Conservation (phyloP, 2,888 invertebrate genomes). For the Euphydryas editha region DNA sequence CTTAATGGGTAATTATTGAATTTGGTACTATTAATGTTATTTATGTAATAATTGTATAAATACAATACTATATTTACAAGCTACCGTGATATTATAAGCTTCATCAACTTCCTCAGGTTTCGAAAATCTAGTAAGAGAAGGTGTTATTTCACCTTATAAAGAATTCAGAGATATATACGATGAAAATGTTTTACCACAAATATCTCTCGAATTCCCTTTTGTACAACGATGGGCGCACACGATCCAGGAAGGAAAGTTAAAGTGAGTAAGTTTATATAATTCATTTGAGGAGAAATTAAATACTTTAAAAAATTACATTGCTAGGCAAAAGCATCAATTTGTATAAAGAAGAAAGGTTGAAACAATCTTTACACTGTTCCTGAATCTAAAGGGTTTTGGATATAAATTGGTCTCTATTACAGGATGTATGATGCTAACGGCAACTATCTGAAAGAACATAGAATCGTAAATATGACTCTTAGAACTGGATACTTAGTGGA, state of each 20-base stretch:
- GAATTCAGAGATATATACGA: conserved; percentile 53
- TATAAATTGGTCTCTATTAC: conserved; percentile 26
- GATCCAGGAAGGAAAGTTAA: conserved; percentile 52
- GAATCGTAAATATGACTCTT: conserved; percentile 51
- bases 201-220: conserved; percentile 51
- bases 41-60: too few species aligned
- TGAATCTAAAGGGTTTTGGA: too few species aligned
- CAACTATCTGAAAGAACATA: conserved; percentile 47
- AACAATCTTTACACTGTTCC: too few species aligned
- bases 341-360: not conserved
- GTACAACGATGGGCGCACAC: conserved; percentile 54
- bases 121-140: conserved; percentile 49
- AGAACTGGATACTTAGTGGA: conserved; percentile 56
- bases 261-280: too few species aligned
- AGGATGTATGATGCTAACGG: conserved; percentile 54
- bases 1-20: conserved; percentile 55
- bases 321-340: too few species aligned
- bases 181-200: conserved; percentile 46
- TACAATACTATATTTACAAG: too few species aligned
- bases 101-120: conserved; percentile 44
- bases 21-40: too few species aligned
- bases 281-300: not conserved
- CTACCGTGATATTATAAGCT: too few species aligned
- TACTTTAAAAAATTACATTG: not conserved
- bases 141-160: conserved; percentile 43